Conservation (phyloP, 2,797 vertebrate genomes). For the Tinamus major region DNA sequence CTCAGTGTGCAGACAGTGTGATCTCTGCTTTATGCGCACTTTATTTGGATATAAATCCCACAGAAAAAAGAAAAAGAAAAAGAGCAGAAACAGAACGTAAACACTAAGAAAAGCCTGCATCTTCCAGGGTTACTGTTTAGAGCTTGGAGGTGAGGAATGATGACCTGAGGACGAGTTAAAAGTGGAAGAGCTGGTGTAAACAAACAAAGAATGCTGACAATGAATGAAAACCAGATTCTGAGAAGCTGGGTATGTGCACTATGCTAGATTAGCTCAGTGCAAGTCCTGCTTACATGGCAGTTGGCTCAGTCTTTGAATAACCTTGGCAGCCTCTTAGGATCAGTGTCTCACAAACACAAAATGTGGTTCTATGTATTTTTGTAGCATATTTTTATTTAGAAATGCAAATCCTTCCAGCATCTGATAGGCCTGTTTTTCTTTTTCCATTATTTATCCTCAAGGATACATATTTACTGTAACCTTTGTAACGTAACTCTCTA, state of each 20-base stretch:
- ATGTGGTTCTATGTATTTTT: conserved; percentile 43
- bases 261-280: conserved; percentile 48
- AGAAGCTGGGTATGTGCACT: conserved; percentile 51
- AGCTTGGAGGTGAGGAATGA: conserved; percentile 9
- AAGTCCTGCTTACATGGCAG: conserved; percentile 50
- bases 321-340: conserved; percentile 63
- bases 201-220: conserved; percentile 63
- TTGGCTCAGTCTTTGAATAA: conserved; percentile 50
- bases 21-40: neutral
- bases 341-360: conserved; percentile 54
- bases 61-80: conserved; percentile 37
- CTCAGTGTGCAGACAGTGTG: neutral
- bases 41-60: neutral
- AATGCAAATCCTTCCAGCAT: neutral
- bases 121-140: neutral
- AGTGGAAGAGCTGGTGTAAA: conserved; percentile 61
- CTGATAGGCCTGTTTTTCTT: neutral
- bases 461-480: neutral
- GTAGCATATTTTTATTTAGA: conserved; percentile 54
- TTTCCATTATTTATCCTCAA: conserved; percentile 37
- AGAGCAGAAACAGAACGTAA: conserved; percentile 53
- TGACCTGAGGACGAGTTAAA: conserved; percentile 52
- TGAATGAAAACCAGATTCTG: conserved; percentile 67
- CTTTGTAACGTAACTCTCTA: neutral
- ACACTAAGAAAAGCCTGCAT: neutral